Evolutionary conservation across 2,113 vertebrate species (phyloP), one percentile per base, ranked within the genome.

Genomic region (Actinemys pallida): DNA sequence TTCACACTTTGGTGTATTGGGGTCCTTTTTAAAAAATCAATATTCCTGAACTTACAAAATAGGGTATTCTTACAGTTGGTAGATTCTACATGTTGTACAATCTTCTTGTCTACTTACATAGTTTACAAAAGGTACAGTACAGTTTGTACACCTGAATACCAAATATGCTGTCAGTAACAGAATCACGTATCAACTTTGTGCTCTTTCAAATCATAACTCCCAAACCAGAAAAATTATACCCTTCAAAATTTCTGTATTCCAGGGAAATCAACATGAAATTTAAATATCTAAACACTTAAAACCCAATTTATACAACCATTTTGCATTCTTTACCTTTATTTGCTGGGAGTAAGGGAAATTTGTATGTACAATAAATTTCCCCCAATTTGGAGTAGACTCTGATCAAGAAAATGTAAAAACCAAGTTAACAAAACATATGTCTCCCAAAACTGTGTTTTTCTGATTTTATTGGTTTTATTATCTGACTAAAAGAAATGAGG

Each of bases 1-100:
- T 90, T 96, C 83, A 97, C 85, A 92, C 98, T 98, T 98, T 98
- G 98, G 97, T 98, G 96, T 94, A 97, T 93, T 82, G 90, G 89
- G 84, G 85, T 84, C 94, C 54, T 17, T 24, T 65, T 89, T 81
- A 84, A 89, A 94, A 97, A 94, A 87, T 53, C 83, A 92, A 94
- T 93, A 96, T 96, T 86, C 95, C 95, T 95, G 53, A 96, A 81
- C 45, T 95, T 96, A 97, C 94, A 97, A 97, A 97, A 95, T 93
- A 56, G 11, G 13, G 78, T 84, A 92, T 91, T 96, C 94, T 97
- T 95, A 91, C 93, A 95, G 80, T 54, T 94, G 93, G 96, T 89
- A 97, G 92, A 96, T 96, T 72, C 93, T 97, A 95, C 83, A 94
- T 1, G 5, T 90, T 92, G 81, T 97, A 97, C 91, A 98, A 97